Conservation (phyloP, 2,888 invertebrate species). For the Tetanocera ferruginea region DNA sequence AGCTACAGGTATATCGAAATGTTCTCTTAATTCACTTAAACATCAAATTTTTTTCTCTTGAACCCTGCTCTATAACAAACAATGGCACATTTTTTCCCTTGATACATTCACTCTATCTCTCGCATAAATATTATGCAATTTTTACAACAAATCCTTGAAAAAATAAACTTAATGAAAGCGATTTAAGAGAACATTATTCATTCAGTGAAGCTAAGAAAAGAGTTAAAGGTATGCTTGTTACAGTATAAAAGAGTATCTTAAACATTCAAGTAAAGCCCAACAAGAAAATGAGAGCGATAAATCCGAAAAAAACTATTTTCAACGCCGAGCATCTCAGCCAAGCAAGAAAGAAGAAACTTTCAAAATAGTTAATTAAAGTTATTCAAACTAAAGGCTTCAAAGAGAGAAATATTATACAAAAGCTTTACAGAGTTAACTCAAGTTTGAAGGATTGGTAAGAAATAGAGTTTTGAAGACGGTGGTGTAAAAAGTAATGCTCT, state of each 20-base stretch:
- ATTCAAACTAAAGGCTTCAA: neutral
- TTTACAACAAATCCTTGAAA: conserved; percentile 37
- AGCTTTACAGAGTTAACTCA: conserved; percentile 49
- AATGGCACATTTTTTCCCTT: conserved; percentile 34
- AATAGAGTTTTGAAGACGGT: conserved; percentile 48
- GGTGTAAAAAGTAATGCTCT: conserved; percentile 33
- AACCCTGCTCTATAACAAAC: neutral
- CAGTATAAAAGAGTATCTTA: too few relatives aligned
- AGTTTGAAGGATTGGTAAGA: conserved; percentile 40
- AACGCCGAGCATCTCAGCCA: too few relatives aligned
- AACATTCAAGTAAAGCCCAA: neutral
- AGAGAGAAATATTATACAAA: conserved; percentile 64
- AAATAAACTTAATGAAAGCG: neutral
- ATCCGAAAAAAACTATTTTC: too few relatives aligned
- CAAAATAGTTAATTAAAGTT: too few relatives aligned
- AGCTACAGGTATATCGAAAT: neutral
- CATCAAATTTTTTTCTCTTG: neutral
- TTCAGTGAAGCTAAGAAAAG: neutral
- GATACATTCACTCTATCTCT: conserved; percentile 1
- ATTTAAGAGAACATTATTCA: neutral
- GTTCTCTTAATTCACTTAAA: neutral
- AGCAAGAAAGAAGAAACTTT: too few relatives aligned
- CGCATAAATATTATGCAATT: conserved; percentile 58
- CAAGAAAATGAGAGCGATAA: neutral
- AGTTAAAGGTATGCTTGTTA: neutral